These are phyloP conservation scores for Esox niger DNA, from an alignment of 2,113 vertebrate species.

Conservation along the genomic window DNA sequence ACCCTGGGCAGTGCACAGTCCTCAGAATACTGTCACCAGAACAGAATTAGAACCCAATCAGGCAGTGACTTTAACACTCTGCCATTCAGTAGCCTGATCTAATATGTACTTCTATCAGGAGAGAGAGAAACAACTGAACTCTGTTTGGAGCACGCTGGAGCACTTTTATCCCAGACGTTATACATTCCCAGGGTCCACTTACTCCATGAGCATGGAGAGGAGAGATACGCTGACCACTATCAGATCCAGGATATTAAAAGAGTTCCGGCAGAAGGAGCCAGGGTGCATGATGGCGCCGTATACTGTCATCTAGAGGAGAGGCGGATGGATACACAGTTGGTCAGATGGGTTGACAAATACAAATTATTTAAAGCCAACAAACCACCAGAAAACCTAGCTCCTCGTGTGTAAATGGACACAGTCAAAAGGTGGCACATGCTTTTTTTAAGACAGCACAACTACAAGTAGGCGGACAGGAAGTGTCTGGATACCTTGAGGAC, in stretches of 20 bases:
- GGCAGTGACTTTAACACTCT: background rate
- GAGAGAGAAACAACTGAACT: background rate
- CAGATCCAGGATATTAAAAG: constrained; percentile 91
- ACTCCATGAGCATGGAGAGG: constrained; percentile 89
- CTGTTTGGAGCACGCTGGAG: background rate
- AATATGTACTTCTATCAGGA: background rate
- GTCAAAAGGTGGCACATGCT: background rate
- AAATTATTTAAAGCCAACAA: background rate
- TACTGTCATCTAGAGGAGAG: constrained; percentile 82
- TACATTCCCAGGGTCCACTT: constrained; percentile 54
- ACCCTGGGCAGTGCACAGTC: too few relatives aligned
- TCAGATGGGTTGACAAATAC: background rate
- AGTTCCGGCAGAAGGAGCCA: constrained; percentile 95
- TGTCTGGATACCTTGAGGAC: constrained; percentile 83
- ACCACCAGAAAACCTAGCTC: background rate
- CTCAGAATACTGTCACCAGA: too few relatives aligned
- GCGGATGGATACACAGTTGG: background rate
- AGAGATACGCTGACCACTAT: constrained; percentile 91
- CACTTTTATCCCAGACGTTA: background rate
- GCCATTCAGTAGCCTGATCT: too few relatives aligned
- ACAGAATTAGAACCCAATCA: background rate
- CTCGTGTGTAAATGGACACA: too few relatives aligned
- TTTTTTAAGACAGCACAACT: too few relatives aligned
- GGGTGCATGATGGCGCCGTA: constrained; percentile 90
- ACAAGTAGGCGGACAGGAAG: too few relatives aligned